Conservation (phyloP, 2,113 vertebrate species). For the Amblyornis subalaris region DNA sequence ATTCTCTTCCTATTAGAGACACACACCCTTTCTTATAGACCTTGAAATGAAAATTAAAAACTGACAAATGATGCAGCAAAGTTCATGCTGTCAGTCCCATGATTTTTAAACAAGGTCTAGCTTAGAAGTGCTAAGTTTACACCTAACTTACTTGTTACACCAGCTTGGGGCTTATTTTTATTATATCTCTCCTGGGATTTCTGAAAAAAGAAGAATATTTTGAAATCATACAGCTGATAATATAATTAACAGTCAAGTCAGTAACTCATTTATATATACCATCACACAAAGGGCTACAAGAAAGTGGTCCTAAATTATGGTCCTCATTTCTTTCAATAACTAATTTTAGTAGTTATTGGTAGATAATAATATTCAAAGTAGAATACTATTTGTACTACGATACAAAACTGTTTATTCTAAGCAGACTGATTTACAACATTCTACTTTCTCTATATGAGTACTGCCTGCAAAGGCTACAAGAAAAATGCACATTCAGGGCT, state of each 20-base stretch:
- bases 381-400: background rate
- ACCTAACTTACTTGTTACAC: conserved; percentile 85
- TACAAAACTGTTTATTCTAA: background rate
- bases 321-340: background rate
- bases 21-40: background rate
- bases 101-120: background rate
- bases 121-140: background rate
- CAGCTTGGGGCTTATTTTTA: conserved; percentile 80
- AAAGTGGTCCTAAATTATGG: background rate
- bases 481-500: background rate
- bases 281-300: background rate
- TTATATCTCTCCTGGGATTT: conserved; percentile 85
- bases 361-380: background rate
- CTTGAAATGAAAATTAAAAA: background rate
- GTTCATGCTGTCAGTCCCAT: background rate
- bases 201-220: conserved; percentile 66
- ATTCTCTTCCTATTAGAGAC: background rate
- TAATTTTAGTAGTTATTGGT: background rate
- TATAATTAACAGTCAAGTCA: background rate
- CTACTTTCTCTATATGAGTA: background rate
- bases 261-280: background rate
- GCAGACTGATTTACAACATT: background rate
- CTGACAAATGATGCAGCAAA: background rate
- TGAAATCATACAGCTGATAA: background rate
- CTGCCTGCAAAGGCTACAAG: background rate